phyloP scores from a whole-genome alignment of 2,113 vertebrate genomes.

The Ophiodon elongatus region DNA sequence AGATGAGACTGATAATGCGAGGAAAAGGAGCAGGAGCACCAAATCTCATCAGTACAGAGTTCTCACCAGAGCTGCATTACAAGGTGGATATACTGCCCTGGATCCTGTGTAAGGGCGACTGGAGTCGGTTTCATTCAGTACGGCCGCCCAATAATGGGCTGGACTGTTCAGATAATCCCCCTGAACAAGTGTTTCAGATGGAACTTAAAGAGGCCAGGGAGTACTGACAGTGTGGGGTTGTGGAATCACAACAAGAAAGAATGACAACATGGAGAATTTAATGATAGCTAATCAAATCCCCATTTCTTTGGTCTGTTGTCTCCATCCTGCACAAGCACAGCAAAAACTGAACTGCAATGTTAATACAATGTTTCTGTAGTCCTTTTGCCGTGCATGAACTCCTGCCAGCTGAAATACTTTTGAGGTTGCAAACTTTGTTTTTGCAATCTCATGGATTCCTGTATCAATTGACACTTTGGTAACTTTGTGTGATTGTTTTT shows the following conservation, averaged over 20 bases:
- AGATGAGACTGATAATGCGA: slow-evolving; percentile 88
- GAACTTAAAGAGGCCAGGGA: slow-evolving; percentile 90
- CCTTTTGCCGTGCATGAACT: not conserved
- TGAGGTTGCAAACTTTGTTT: not conserved
- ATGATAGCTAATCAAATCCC: not conserved
- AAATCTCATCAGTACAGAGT: slow-evolving; percentile 60
- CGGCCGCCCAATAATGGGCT: slow-evolving; percentile 90
- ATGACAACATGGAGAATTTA: not conserved
- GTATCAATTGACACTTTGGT: not conserved
- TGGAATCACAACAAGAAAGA: not conserved
- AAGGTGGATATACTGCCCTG: slow-evolving; percentile 90
- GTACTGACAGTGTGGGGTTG: slow-evolving; percentile 77
- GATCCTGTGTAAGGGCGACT: slow-evolving; percentile 93
- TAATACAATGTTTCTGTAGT: not conserved
- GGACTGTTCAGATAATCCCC: slow-evolving; percentile 84
- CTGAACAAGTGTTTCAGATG: slow-evolving; percentile 85
- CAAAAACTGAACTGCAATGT: not conserved
- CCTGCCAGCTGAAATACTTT: not conserved
- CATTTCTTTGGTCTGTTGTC: not conserved
- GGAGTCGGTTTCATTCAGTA: slow-evolving; percentile 89
- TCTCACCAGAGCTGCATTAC: slow-evolving; percentile 62
- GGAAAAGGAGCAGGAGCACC: slow-evolving; percentile 88
- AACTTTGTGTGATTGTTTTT: no score
- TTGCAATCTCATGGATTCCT: not conserved
- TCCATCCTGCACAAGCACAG: not conserved